These are phyloP conservation scores for Enteromius viviparus DNA, from an alignment of 2,797 vertebrate genomes.

Conservation along the genomic window DNA sequence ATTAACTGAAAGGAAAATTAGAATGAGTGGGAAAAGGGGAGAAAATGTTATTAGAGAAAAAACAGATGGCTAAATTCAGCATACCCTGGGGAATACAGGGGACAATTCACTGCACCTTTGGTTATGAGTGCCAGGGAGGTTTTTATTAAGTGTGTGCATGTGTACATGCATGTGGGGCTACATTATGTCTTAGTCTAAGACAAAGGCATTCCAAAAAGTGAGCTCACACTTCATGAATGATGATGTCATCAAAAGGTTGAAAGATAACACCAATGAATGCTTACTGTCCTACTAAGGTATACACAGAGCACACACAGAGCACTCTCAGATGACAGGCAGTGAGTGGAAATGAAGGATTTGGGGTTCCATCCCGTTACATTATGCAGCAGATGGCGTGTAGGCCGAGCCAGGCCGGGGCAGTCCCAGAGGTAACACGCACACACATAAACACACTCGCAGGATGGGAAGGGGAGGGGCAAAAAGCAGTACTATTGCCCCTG, in stretches of 20 bases:
- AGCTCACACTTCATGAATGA: constrained; percentile 41
- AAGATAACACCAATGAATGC: constrained; percentile 38
- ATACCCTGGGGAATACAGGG: constrained; percentile 56
- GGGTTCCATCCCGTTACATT: constrained; percentile 85
- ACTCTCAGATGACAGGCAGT: constrained; percentile 77
- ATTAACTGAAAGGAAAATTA: constrained; percentile 50
- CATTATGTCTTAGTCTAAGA: background rate
- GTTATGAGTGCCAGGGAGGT: constrained; percentile 51
- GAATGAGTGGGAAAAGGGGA: constrained; percentile 48
- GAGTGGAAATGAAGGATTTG: constrained; percentile 85
- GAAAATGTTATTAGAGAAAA: constrained; percentile 57
- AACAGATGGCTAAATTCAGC: constrained; percentile 59
- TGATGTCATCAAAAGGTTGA: constrained; percentile 45
- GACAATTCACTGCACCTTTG: constrained; percentile 61
- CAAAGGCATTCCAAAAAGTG: constrained; percentile 32
- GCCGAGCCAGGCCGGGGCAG: constrained; percentile 79
- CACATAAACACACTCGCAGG: constrained; percentile 12
- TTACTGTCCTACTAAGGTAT: constrained; percentile 57
- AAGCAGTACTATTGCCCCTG: constrained; percentile 52
- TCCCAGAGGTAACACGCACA: constrained; percentile 70
- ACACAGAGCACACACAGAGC: constrained; percentile 40
- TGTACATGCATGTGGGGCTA: background rate
- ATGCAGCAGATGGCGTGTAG: constrained; percentile 86
- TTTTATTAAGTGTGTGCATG: constrained; percentile 48
- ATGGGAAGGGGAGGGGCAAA: constrained; percentile 51